Evolutionary conservation across 2,888 invertebrate species (phyloP), one percentile per base, ranked within the genome.

Genomic region (Pyrrhosoma nymphula): DNA sequence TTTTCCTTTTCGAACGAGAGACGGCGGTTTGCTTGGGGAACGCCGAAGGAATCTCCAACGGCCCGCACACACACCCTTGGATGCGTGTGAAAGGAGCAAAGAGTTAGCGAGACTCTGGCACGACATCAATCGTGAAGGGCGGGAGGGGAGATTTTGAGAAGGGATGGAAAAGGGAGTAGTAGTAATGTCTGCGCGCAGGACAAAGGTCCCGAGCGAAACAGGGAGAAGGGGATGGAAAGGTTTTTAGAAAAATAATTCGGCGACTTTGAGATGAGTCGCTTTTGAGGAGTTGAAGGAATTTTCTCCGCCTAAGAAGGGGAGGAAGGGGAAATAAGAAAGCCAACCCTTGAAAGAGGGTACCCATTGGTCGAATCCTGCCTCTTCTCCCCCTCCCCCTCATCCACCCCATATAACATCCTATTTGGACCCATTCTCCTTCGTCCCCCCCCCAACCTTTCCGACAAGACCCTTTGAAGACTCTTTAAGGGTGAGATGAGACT

Each of bases 251-350:
- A 82, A 82, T 82, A 82, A 82, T 82, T 82, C 82, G 82, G 82
- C 18, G 82, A 82, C 82, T 82, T 35, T 35, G 82, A 82, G 82
- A 82, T 35, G 82, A 82, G 82, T 35, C 35, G 82, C 82, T 82
- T 82, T 82, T 23, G 82, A 82, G 82, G 35, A 82, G 82, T 82
- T 82, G 82, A 82, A 14, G 82, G 82, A 82, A 82, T 82, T 82
- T 82, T 69, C 69, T 69, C 69, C 69, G n/a, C n/a, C 18, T 18
- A 39, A 26, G 39, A 39, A 47, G 14, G 47, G 88, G n/a, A 56
- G 56, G 56, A 20, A 55, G 89, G 26, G 60, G 23, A 12, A 90
- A 4, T 4, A 4, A 60, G 90, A 90, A 91, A 23, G 39, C 35
- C 18, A 63, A 18, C 63, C 93, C 63, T 69, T 69, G 91, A 63